Conservation (phyloP, 1,140 invertebrate species). For the Listronotus oregonensis region DNA sequence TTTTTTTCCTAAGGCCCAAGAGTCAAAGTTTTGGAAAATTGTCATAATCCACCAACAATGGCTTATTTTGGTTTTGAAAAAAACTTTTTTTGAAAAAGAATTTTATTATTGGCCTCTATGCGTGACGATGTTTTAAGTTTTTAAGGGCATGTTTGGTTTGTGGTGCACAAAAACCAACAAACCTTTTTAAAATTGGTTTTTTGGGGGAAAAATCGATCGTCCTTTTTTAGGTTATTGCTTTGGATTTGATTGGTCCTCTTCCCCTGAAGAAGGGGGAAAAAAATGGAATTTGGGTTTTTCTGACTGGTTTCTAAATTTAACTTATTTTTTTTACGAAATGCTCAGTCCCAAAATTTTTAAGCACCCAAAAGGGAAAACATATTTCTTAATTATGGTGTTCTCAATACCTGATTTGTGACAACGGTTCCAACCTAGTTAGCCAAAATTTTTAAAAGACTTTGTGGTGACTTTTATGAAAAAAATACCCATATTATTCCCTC, state of each 20-base stretch:
- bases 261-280: conserved; percentile 39
- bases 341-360: conserved; percentile 10
- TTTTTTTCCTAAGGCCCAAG: conserved; percentile 26
- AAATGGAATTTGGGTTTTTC: conserved; percentile 46
- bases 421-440: too few relatives aligned
- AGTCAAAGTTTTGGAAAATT: too few relatives aligned
- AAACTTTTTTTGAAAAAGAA: conserved; percentile 16
- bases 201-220: conserved; percentile 27
- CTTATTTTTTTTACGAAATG: too few relatives aligned
- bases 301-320: too few relatives aligned
- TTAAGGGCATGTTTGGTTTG: conserved; percentile 24
- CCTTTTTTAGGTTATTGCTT: conserved; percentile 41
- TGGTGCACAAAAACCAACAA: conserved; percentile 25
- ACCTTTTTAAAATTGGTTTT: conserved; percentile 11
- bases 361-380: conserved; percentile 38
- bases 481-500: conserved; percentile 25
- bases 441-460: conserved; percentile 15
- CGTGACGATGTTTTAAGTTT: conserved; percentile 18
- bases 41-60: conserved; percentile 26
- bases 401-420: too few relatives aligned
- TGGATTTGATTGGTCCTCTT: conserved; percentile 55
- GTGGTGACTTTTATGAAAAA: conserved; percentile 19
- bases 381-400: conserved; percentile 30
- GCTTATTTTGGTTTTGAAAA: conserved; percentile 29
- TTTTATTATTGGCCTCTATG: conserved; percentile 38